A percentile compares a stretch with the other conserved stretches of the same genome.
phyloP scores from a whole-genome alignment of 1,140 invertebrate species.

The Panulirus ornatus region DNA sequence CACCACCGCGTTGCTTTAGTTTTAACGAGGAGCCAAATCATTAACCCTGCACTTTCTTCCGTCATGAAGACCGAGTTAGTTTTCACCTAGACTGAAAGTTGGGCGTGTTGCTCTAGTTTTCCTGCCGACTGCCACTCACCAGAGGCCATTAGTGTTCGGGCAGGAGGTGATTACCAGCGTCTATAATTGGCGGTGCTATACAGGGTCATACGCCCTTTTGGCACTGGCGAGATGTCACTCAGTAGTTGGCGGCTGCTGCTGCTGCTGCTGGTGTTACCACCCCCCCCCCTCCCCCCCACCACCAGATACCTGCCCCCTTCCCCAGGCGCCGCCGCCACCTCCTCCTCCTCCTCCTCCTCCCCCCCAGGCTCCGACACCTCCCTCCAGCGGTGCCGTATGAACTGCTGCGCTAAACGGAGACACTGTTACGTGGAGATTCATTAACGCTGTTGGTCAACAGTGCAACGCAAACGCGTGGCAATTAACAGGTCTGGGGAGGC shows the following conservation, averaged over 20 bases:
- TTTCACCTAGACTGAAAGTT: background rate
- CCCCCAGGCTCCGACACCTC: background rate
- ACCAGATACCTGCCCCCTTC: background rate
- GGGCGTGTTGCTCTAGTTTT: background rate
- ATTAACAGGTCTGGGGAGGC: background rate
- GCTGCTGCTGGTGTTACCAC: slow-evolving; percentile 16
- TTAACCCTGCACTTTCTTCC: background rate
- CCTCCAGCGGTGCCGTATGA: slow-evolving; percentile 17
- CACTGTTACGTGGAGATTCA: background rate
- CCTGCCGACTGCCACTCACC: slow-evolving; percentile 4
- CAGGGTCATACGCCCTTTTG: slow-evolving; percentile 53
- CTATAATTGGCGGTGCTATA: slow-evolving; percentile 52
- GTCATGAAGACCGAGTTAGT: background rate
- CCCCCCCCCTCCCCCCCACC: background rate
- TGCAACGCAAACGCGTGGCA: background rate
- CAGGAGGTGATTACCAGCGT: slow-evolving; percentile 17
- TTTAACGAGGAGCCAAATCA: slow-evolving; percentile 55
- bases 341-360: background rate
- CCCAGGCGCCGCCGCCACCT: background rate
- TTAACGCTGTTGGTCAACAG: background rate
- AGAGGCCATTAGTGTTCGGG: slow-evolving; percentile 21
- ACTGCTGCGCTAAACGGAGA: slow-evolving; percentile 17
- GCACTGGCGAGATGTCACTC: slow-evolving; percentile 58
- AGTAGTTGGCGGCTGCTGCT: slow-evolving; percentile 68
- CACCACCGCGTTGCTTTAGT: slow-evolving; percentile 12